Evolutionary conservation across 2,113 vertebrate species (phyloP).

Genomic region (Hippoglossus stenolepis): DNA sequence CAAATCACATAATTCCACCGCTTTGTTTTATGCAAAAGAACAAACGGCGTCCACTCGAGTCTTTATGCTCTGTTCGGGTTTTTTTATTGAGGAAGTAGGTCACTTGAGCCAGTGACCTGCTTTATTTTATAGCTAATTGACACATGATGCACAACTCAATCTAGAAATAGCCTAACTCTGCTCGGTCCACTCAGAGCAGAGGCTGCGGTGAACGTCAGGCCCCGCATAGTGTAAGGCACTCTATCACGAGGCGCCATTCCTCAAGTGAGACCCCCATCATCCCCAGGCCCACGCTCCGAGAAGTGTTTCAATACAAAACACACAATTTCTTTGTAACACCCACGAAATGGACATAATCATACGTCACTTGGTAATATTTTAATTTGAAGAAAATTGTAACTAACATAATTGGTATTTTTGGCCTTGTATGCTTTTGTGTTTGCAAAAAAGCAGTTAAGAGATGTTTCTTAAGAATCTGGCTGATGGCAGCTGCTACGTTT

Average conservation of each 20-base stretch:
- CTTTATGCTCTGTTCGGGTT: constrained; percentile 24
- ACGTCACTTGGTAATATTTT: not conserved
- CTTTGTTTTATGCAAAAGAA: not conserved
- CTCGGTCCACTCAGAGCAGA: constrained; percentile 8
- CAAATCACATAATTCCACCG: not conserved
- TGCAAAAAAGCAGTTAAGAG: not conserved
- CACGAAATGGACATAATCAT: not conserved
- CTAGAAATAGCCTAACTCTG: constrained; percentile 49
- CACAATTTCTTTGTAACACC: not conserved
- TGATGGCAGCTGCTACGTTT: not conserved
- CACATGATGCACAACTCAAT: constrained; percentile 35
- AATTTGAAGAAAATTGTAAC: not conserved
- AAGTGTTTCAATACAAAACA: not conserved
- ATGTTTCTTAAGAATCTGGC: not conserved
- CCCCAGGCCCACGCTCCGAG: not conserved
- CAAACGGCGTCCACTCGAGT: not conserved
- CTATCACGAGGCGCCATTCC: not conserved
- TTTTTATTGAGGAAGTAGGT: constrained; percentile 52
- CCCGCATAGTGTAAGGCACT: not conserved
- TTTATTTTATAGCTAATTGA: constrained; percentile 56
- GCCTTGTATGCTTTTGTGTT: not conserved
- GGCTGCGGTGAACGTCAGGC: constrained; percentile 17
- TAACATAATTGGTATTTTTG: not conserved
- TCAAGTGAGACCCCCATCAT: not conserved
- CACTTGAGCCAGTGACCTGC: constrained; percentile 46